A percentile compares a stretch with the other conserved stretches of the same genome.
Evolutionary conservation across 2,888 invertebrate species (phyloP).

Genomic region (Scaeva pyrastri): DNA sequence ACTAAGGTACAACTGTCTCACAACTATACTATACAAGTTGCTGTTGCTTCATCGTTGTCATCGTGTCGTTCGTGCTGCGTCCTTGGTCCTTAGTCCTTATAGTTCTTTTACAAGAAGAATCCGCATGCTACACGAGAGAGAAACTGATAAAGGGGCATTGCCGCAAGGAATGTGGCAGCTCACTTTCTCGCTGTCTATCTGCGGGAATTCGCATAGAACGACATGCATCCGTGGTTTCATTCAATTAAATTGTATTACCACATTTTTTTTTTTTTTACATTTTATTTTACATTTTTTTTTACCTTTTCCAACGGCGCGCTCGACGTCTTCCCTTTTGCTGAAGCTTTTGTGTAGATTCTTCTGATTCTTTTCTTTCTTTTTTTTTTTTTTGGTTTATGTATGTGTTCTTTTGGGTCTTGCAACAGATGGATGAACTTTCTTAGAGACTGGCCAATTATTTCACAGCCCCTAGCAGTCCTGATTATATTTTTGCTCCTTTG

Average conservation of each 20-base stretch:
- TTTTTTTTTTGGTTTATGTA: neutral
- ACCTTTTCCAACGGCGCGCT: constrained; percentile 34
- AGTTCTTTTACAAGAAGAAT: constrained; percentile 32
- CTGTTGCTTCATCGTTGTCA: neutral
- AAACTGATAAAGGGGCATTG: constrained; percentile 34
- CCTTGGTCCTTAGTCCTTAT: too few species aligned
- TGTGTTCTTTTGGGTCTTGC: constrained; percentile 34
- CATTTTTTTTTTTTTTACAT: constrained; percentile 23
- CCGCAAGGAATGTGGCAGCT: constrained; percentile 58
- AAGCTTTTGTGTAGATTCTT: constrained; percentile 3
- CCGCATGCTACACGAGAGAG: constrained; percentile 9
- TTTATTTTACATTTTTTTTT: too few species aligned
- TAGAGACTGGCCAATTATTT: constrained; percentile 80
- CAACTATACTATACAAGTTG: constrained; percentile 16
- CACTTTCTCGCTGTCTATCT: constrained; percentile 56
- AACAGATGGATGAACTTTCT: constrained; percentile 82
- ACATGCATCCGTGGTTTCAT: constrained; percentile 62
- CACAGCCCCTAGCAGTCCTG: constrained; percentile 82
- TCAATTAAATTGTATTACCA: constrained; percentile 69
- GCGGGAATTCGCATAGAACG: constrained; percentile 35
- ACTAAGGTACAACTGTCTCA: constrained; percentile 18
- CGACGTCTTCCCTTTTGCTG: neutral
- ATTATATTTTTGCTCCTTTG: constrained; percentile 82
- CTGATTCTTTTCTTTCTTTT: constrained; percentile 1
- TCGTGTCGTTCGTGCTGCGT: too few species aligned